phyloP scores from a whole-genome alignment of 30 jellyfish, hydroid and myxozoan species.

The Phacellophora camtschatica region DNA sequence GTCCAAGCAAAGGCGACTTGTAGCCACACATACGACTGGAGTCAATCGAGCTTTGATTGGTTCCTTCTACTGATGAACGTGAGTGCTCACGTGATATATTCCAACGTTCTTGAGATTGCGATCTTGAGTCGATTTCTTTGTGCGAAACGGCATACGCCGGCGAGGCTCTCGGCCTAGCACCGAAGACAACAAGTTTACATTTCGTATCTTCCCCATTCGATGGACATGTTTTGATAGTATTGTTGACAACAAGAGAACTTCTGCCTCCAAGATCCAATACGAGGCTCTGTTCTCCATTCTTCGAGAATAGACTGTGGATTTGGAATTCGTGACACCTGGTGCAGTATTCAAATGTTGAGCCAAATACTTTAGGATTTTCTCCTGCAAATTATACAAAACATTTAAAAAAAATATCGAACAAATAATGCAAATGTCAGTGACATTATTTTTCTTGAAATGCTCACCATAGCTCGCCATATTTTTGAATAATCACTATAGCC shows the following conservation, averaged over 20 bases:
- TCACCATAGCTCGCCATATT: no score
- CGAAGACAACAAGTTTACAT: constrained; percentile 18
- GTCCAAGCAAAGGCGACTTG: no score
- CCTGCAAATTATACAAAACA: no score
- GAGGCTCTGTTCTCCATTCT: neutral
- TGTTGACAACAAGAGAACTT: constrained; percentile 22
- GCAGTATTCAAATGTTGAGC: constrained; percentile 33
- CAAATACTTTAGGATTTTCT: neutral
- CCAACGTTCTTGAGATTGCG: no score
- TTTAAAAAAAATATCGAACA: no score
- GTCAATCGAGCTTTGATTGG: no score
- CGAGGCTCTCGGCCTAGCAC: constrained; percentile 49
- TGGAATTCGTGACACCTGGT: constrained; percentile 1
- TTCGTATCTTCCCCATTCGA: constrained; percentile 13
- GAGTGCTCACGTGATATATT: no score
- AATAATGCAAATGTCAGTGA: no score
- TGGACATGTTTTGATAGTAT: constrained; percentile 28
- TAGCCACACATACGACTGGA: no score
- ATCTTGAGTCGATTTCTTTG: neutral
- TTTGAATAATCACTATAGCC: no score
- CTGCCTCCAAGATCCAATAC: constrained; percentile 48
- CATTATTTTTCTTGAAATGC: no score
- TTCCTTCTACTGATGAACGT: no score
- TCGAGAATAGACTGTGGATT: constrained; percentile 32
- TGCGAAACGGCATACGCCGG: constrained; percentile 37